phyloP scores from a whole-genome alignment of 1,140 invertebrate species.

The Neoseiulus cucumeris region DNA sequence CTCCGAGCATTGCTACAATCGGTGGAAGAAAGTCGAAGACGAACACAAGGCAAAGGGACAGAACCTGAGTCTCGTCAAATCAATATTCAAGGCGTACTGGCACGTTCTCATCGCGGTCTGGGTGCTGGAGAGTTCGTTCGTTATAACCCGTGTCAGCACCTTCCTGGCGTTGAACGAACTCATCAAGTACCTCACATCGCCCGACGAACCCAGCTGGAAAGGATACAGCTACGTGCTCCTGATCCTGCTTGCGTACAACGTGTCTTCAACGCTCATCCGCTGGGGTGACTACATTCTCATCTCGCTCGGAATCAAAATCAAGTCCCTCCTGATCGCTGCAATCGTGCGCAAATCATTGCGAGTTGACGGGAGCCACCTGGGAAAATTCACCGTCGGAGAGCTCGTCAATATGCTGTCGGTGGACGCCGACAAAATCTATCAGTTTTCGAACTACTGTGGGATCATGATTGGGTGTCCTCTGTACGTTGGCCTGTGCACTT shows the following conservation, averaged over 20 bases:
- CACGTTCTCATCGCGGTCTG: not conserved
- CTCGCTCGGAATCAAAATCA: not conserved
- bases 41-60: not conserved
- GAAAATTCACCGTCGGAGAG: constrained; percentile 61
- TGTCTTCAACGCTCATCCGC: not conserved
- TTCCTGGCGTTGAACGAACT: not conserved
- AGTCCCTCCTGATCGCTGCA: constrained; percentile 23
- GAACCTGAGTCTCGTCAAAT: not conserved
- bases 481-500: constrained; percentile 65
- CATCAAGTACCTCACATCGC: not conserved
- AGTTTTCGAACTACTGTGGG: constrained; percentile 69
- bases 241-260: not conserved
- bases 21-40: not conserved
- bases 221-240: not conserved
- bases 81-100: not conserved
- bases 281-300: not conserved
- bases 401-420: constrained; percentile 85
- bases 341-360: constrained; percentile 28
- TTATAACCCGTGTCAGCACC: not conserved
- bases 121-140: not conserved
- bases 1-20: not conserved
- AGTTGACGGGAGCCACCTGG: constrained; percentile 26
- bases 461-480: constrained; percentile 91
- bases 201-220: not conserved
- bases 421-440: constrained; percentile 60